A percentile compares a stretch with the other conserved stretches of the same genome.
Conservation (phyloP, 2,888 invertebrate species). For the Scaptomyza caliginosa region DNA sequence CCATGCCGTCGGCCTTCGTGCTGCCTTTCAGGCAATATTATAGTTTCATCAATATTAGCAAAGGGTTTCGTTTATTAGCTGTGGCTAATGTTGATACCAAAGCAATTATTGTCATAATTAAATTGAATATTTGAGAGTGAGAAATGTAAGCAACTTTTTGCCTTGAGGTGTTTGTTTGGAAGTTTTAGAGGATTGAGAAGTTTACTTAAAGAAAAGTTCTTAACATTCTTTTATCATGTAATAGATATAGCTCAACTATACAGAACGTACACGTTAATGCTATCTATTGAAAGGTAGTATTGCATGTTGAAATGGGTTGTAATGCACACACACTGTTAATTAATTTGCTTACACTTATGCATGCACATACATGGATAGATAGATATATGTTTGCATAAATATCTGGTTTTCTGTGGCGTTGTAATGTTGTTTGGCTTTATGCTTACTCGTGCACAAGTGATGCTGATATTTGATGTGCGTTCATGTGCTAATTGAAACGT, state of each 20-base stretch:
- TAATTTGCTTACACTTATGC: background rate
- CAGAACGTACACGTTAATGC: too few species aligned
- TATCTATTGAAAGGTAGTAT: background rate
- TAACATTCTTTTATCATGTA: too few species aligned
- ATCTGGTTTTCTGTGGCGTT: background rate
- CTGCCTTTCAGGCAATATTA: background rate
- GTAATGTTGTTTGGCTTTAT: constrained; percentile 7
- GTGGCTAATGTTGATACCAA: constrained; percentile 24
- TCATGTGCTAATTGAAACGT: constrained; percentile 47
- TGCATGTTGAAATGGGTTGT: background rate
- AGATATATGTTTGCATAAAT: background rate
- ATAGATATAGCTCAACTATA: too few species aligned
- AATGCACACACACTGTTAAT: background rate
- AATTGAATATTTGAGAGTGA: too few species aligned
- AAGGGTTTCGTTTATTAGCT: constrained; percentile 36
- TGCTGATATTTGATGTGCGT: constrained; percentile 5
- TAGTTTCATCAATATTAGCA: constrained; percentile 28
- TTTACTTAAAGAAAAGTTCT: background rate
- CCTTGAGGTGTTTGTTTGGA: too few species aligned
- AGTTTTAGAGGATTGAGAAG: too few species aligned
- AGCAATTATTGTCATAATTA: constrained; percentile 36
- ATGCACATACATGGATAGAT: background rate
- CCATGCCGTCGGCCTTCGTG: constrained; percentile 21
- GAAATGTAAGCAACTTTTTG: too few species aligned
- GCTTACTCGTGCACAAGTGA: constrained; percentile 13